Evolutionary conservation across 2,113 vertebrate genomes (phyloP), one percentile per base, ranked within the genome.

Genomic region (Xyrauchen texanus): DNA sequence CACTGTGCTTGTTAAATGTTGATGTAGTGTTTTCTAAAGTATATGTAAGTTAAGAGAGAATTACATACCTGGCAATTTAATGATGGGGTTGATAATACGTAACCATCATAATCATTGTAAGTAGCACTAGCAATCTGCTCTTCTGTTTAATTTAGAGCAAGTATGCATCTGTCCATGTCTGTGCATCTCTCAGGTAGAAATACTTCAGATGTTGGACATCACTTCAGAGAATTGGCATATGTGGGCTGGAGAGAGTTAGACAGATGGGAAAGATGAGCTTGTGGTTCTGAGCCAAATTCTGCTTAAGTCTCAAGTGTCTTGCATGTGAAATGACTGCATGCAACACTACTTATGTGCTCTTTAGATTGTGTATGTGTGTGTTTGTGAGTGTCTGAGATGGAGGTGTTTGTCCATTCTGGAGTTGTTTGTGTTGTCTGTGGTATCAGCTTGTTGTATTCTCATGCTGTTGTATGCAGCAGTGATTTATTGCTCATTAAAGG

Each of bases 301-400:
- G 79, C 71, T 44, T 55, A 7, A 7, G 42, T 75, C 79, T 80
- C 79, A n/a, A 61, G 79, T 69, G 79, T 84, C 81, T 82, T 81
- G 63, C 53, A 69, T 61, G 77, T 83, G 8, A 49, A 49, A 8
- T n/a, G 13, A 58, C 13, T 2, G 6, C 6, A 58, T 58, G 13
- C n/a, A 58, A 82, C 72, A 79, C 69, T 75, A 80, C 80, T 82
- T 73, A 45, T 75, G 63, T 88, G 83, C 79, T 91, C 77, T 68
- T 85, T 84, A 82, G 83, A 83, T 80, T 86, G 11, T 75, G 61
- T 86, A 84, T 65, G 84, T 76, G 81, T 82, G 85, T 71, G 67
- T 77, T 74, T 84, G 81, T 83, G 84, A 78, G 84, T 86, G 88
- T 90, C 86, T 87, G n/a, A n/a, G n/a, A n/a, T n/a, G 86, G 84